Percentiles rank a stretch among this genome's conserved stretches.
Evolutionary conservation across 2,888 invertebrate species (phyloP).

Genomic region (Leptarthrus brevirostris): DNA sequence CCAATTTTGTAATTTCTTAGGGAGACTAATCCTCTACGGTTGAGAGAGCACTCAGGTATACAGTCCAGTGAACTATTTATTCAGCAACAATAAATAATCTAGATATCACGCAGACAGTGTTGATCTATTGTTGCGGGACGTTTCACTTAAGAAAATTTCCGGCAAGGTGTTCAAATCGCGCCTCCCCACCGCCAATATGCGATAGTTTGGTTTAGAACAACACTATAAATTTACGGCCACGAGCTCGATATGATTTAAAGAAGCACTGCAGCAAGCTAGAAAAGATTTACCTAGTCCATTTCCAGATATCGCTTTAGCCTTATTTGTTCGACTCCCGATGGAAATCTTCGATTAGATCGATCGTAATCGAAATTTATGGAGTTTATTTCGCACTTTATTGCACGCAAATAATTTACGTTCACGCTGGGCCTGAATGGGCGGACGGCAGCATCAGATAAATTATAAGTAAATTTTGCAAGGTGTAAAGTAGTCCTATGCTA

Average conservation of each 20-base stretch:
- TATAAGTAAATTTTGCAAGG: slow-evolving; percentile 2
- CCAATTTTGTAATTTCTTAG: neutral
- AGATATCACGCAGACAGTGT: slow-evolving; percentile 31
- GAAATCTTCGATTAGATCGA: slow-evolving; percentile 46
- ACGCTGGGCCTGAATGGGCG: slow-evolving; percentile 19
- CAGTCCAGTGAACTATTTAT: slow-evolving; percentile 8
- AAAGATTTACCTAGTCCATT: slow-evolving; percentile 3
- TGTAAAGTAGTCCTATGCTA: neutral
- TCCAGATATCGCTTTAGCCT: slow-evolving; percentile 25
- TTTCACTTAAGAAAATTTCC: slow-evolving; percentile 37
- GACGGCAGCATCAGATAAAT: slow-evolving; percentile 20
- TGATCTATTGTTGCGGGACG: slow-evolving; percentile 45
- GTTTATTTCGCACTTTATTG: slow-evolving; percentile 44
- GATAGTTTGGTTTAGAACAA: too few species aligned
- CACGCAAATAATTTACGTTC: slow-evolving; percentile 25
- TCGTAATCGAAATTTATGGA: slow-evolving; percentile 46
- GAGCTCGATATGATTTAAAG: slow-evolving; percentile 41
- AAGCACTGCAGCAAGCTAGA: neutral
- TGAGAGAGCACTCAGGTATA: neutral
- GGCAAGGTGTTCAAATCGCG: slow-evolving; percentile 19
- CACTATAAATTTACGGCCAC: slow-evolving; percentile 31
- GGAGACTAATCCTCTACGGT: neutral
- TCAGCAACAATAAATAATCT: slow-evolving; percentile 30
- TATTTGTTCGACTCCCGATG: slow-evolving; percentile 36
- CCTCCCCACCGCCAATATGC: neutral